Base-by-base conservation (phyloP, 2,113 vertebrate species). In the Brachyistius frenatus region DNA sequence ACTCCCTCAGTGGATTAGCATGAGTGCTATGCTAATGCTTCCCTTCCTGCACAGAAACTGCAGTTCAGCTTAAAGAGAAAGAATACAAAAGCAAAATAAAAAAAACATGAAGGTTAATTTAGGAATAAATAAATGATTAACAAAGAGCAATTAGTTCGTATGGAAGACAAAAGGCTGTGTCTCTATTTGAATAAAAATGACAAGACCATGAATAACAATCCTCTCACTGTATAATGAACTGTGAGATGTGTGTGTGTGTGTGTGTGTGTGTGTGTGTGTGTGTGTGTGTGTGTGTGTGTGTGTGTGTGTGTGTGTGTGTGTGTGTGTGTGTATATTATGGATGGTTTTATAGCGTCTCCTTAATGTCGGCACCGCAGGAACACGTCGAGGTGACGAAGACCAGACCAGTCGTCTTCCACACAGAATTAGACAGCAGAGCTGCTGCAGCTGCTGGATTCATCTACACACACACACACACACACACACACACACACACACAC, bases 1-100 rank as follows among this genome's bases (percentile, higher is more conserved):
- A 89, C 84, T 91, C 80, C 66, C 77, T 15, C 79, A 87, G 64
- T 89, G 88, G 91, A 94, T 93, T 93, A 93, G 83, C 90, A 94
- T 88, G 84, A 92, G 90, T 84, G 87, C 87, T 90, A 91, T 88
- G 90, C 76, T 88, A 92, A 94, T 92, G 87, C 71, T 78, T 70
- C 73, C 63, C 52, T 67, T 80, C 55, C 62, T 58, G 80, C 76
- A 58, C 77, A 70, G 76, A 79, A 87, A 81, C 57, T 70, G 70
- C 72, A 66, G 74, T 54, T 11, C 23, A 80, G 76, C 78, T 69
- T 65, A 78, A 70, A 66, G 53, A 47, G 57, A 72, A 37, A 72
- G 35, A 66, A 47, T 44, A 74, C 53, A 80, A 83, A 50, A 49
- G 47, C 54, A 72, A 44, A 67, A 70, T 47, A 71, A 30, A 44